A percentile compares a stretch with the other conserved stretches of the same genome.
Conservation (phyloP, 30 jellyfish, hydroid and myxozoan genomes). For the Turritopsis dohrnii region DNA sequence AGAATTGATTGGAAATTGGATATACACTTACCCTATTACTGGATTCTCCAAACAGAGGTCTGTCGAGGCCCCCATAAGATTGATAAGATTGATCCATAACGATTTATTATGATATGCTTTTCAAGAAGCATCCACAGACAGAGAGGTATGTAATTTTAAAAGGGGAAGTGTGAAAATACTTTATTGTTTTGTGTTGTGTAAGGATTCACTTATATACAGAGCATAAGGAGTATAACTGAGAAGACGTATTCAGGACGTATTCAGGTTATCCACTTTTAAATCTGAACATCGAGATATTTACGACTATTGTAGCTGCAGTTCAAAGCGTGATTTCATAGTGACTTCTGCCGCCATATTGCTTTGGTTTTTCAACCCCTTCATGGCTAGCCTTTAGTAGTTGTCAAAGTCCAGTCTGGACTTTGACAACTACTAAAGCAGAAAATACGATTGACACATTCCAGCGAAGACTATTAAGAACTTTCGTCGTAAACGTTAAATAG, state of each 20-base stretch:
- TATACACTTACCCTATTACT: constrained; percentile 19
- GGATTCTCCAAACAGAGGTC: constrained; percentile 41
- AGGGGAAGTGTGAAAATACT: neutral
- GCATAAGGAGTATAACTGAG: too few species aligned
- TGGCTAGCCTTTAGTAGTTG: neutral
- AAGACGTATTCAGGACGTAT: neutral
- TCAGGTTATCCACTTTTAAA: neutral
- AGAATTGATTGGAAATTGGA: neutral
- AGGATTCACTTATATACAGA: too few species aligned
- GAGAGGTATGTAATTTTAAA: too few species aligned
- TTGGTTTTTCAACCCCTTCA: neutral
- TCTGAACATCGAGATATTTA: neutral
- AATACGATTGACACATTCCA: too few species aligned
- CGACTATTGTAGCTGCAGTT: neutral
- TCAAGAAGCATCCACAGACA: neutral
- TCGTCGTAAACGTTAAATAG: too few species aligned
- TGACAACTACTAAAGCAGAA: too few species aligned
- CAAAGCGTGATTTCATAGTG: neutral
- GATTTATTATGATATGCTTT: neutral
- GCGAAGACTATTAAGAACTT: too few species aligned
- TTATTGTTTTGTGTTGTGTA: neutral
- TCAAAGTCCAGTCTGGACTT: too few species aligned
- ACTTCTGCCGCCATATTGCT: neutral
- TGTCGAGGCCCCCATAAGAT: constrained; percentile 40
- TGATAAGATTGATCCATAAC: constrained; percentile 30